These are phyloP conservation scores for Andrena chrysosceles DNA, from an alignment of 2,888 invertebrate species.

Conservation along the genomic window DNA sequence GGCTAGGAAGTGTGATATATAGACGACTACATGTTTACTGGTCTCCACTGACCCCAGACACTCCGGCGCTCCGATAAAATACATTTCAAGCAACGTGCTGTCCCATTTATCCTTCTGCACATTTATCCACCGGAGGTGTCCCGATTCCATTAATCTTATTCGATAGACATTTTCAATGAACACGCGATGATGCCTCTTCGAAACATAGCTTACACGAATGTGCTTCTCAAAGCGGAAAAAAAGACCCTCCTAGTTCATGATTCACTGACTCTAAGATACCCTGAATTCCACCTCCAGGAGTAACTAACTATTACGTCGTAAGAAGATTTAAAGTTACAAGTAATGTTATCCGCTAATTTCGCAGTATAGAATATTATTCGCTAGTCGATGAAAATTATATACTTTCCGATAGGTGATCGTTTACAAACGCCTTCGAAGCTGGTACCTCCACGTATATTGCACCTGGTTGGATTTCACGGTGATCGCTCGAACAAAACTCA, in stretches of 20 bases:
- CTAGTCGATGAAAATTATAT: too few species aligned
- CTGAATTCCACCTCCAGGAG: too few species aligned
- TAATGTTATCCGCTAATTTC: too few species aligned
- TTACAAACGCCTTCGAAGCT: too few species aligned
- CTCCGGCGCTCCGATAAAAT: conserved; percentile 60
- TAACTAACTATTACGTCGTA: too few species aligned
- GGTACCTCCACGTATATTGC: background rate
- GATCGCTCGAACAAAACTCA: background rate
- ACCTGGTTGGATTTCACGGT: conserved; percentile 1
- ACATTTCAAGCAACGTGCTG: conserved; percentile 43
- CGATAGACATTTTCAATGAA: background rate
- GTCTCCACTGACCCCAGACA: conserved; percentile 61
- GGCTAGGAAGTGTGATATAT: conserved; percentile 26
- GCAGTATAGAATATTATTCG: too few species aligned
- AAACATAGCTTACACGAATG: background rate
- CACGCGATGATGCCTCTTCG: background rate
- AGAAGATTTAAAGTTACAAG: too few species aligned
- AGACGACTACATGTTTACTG: conserved; percentile 53
- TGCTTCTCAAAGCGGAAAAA: background rate
- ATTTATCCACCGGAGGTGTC: conserved; percentile 31
- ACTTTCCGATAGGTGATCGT: too few species aligned
- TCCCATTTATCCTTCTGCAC: conserved; percentile 42
- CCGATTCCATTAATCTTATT: conserved; percentile 47
- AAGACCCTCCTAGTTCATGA: too few species aligned
- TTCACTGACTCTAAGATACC: too few species aligned